phyloP scores from a whole-genome alignment of 2,888 invertebrate species.

The Drosophila leonis region DNA sequence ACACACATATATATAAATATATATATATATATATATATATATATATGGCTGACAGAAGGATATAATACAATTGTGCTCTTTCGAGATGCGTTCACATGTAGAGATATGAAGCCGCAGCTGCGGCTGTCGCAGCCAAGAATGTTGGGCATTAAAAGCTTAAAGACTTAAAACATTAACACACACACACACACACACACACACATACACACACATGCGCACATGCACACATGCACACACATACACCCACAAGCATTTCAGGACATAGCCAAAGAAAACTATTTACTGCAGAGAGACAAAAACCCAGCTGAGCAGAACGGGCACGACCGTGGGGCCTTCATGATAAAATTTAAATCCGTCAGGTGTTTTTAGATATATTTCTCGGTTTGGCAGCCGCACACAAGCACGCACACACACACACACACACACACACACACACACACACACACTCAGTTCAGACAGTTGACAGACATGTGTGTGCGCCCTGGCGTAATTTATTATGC shows the following conservation, averaged over 20 bases:
- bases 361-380: conserved; percentile 61
- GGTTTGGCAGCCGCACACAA: conserved; percentile 32
- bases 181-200: conserved; percentile 27
- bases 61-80: conserved; percentile 33
- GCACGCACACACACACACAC: conserved; percentile 11
- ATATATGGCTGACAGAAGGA: conserved; percentile 7
- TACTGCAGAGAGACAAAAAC: conserved; percentile 43
- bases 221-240: conserved; percentile 3
- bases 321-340: conserved; percentile 39
- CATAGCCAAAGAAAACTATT: conserved; percentile 59
- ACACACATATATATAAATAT: neutral
- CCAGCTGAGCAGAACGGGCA: conserved; percentile 24
- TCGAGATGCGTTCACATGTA: conserved; percentile 24
- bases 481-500: conserved; percentile 68
- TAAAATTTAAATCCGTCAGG: conserved; percentile 75
- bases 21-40: neutral
- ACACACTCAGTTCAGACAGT: conserved; percentile 30
- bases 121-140: conserved; percentile 58
- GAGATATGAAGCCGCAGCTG: conserved; percentile 43
- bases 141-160: conserved; percentile 70
- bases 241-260: conserved; percentile 42
- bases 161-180: conserved; percentile 71
- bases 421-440: conserved; percentile 23
- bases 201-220: conserved; percentile 26
- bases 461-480: conserved; percentile 36